Base-by-base conservation (phyloP, 2,888 invertebrate genomes). In the Girardia tigrina region DNA sequence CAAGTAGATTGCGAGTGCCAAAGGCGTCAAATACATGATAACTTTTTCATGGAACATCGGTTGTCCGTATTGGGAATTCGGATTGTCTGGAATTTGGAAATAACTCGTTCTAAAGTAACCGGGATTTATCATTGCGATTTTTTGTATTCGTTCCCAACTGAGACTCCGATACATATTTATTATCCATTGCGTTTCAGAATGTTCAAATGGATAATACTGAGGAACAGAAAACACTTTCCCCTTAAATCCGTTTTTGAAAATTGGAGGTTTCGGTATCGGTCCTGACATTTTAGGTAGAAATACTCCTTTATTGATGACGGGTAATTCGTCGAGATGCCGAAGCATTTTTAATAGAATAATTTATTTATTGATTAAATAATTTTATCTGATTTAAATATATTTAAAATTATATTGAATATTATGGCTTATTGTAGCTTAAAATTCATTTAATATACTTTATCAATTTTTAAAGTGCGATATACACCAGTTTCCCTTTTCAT, bases 191-290 rank as follows among this genome's bases (percentile, higher is more conserved):
- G 56, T 56, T 16, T 56, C 56, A 12, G 56, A 56, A 56, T 56
- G 56, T 56, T 56, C 56, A 56, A 56, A 56, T 56, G 56, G 56
- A 56, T 56, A 56, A n/a, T 56, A 56, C 56, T 56, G n/a, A 20
- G 56, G 56, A 56, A 56, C 56, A 8, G 56, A 8, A n/a, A 56
- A 56, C 4, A 16, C n/a, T 23, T 56, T 56, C 23, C 56, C 56
- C n/a, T 56, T 56, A n/a, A 56, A 56, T 56, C 56, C 56, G 23
- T 56, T 56, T 56, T 56, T 56, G 23, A 56, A 56, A 8, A 23
- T 20, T 20, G 56, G 56, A 6, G 56, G 56, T 56, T 56, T 56
- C 6, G 56, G 56, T 4, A 56, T 56, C 6, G n/a, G n/a, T 56
- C 56, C 56, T 20, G n/a, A 2, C 6, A 56, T 56, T 56, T 56